Evolutionary conservation across 2,797 vertebrate genomes (phyloP), one percentile per base, ranked within the genome.

Genomic region (Octomys mimax): DNA sequence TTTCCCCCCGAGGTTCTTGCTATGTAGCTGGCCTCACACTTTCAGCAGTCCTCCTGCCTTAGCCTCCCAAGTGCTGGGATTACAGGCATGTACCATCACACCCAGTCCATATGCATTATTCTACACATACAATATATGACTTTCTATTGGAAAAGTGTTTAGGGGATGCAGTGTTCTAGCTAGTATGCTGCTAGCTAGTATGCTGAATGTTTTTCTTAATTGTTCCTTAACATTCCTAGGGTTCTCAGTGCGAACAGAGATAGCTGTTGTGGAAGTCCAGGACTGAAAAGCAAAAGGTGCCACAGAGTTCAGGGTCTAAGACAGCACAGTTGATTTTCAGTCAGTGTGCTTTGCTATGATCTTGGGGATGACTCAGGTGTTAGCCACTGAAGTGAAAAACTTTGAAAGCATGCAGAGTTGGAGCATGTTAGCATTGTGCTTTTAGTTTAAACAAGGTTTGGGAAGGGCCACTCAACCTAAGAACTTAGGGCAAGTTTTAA

Each of bases 361-460:
- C 80, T 79, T 71, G 39, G 24, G 85, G 14, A 33, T 73, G 73
- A 95, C 81, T 94, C 73, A 26, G 49, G 14, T 42, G 90, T 71
- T 22, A 89, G 81, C 73, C 68, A 84, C 62, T 91, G 57, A 33
- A n/a, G 33, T 4, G 6, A 78, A 90, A 90, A 92, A 36, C 70
- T 95, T 91, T 80, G 28, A 87, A 70, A 89, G 91, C 49, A n/a
- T 57, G n/a, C 85, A 36, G 87, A 91, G 75, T 86, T 61, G 24
- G 62, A 22, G 28, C 87, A n/a, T 62, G 28, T 79, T 86, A 54
- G 89, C 95, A 64, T 64, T 33, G 59, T 96, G 96, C 64, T 97
- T 96, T 83, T 64, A 87, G 61, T 94, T 31, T 95, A 97, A 96
- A 97, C 86, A 96, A 91, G 28, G 2, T 89, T 89, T 95, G 64